Conservation (phyloP, 2,888 invertebrate species). For the Drosophila flavopinicola region DNA sequence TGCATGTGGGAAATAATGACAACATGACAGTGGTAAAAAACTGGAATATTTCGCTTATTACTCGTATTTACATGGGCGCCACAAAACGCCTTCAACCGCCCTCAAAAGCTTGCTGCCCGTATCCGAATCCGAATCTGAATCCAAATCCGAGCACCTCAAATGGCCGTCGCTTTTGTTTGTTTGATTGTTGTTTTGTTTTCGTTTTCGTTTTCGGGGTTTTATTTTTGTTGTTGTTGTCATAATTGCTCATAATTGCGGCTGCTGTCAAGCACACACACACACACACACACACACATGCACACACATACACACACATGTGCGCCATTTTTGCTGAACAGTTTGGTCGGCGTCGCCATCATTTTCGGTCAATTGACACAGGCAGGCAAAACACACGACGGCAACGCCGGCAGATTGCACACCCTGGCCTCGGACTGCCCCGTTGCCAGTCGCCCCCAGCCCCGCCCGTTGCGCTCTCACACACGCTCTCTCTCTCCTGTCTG, state of each 20-base stretch:
- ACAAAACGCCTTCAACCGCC: not conserved
- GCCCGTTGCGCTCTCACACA: conserved; percentile 6
- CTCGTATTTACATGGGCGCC: conserved; percentile 18
- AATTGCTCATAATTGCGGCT: conserved; percentile 78
- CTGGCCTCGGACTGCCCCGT: conserved; percentile 25
- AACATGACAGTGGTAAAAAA: conserved; percentile 4
- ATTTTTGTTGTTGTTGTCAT: conserved; percentile 51
- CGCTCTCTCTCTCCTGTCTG: conserved; percentile 5
- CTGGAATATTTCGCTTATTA: conserved; percentile 7
- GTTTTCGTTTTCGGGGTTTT: conserved; percentile 21
- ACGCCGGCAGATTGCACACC: conserved; percentile 40
- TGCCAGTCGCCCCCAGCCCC: not conserved
- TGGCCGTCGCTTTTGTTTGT: conserved; percentile 55
- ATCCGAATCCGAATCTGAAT: not conserved
- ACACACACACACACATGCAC: conserved; percentile 10
- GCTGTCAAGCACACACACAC: conserved; percentile 46
- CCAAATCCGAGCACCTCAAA: conserved; percentile 47
- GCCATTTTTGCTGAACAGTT: conserved; percentile 68
- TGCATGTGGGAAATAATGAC: not conserved
- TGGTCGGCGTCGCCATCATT: conserved; percentile 68
- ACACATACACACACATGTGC: conserved; percentile 33
- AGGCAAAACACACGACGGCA: conserved; percentile 34
- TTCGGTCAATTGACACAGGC: conserved; percentile 74
- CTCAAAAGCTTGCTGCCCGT: not conserved
- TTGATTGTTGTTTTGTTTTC: conserved; percentile 22